Conservation (phyloP, 2,888 invertebrate species). For the Drosophila meridiana region DNA sequence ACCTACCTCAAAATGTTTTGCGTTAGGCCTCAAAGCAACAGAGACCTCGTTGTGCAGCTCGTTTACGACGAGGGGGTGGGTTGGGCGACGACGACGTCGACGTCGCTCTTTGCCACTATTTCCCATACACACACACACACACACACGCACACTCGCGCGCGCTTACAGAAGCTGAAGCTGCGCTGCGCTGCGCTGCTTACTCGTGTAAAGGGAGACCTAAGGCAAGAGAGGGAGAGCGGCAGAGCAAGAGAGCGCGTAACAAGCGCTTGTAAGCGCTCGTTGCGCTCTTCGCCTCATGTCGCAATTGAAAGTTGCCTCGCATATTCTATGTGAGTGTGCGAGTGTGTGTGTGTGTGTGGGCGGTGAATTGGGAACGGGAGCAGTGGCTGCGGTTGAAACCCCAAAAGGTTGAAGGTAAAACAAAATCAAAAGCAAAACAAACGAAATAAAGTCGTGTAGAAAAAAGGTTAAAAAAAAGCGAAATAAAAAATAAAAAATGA, state of each 20-base stretch:
- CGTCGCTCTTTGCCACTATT: conserved; percentile 76
- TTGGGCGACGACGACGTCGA: conserved; percentile 16
- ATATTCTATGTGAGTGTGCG: conserved; percentile 21
- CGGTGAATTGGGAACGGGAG: conserved; percentile 29
- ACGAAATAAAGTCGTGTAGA: conserved; percentile 67
- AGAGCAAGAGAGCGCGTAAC: conserved; percentile 25
- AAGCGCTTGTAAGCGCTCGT: conserved; percentile 44
- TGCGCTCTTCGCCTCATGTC: conserved; percentile 68
- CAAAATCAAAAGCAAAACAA: conserved; percentile 63
- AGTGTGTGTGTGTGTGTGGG: conserved; percentile 31
- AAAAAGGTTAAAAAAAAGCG: conserved; percentile 65
- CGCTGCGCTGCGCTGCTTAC: conserved; percentile 61
- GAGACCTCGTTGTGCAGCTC: conserved; percentile 69
- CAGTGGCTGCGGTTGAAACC: conserved; percentile 50
- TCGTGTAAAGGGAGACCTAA: conserved; percentile 55
- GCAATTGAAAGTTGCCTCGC: conserved; percentile 75
- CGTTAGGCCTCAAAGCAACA: conserved; percentile 80
- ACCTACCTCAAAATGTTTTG: conserved; percentile 84
- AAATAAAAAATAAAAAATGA: conserved; percentile 28
- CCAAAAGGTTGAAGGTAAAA: conserved; percentile 79
- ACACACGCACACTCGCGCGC: conserved; percentile 38
- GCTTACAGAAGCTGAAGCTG: conserved; percentile 59
- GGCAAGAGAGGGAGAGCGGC: conserved; percentile 1
- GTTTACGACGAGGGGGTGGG: conserved; percentile 7
- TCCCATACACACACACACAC: conserved; percentile 50